These are phyloP conservation scores for Engystomops pustulosus DNA, from an alignment of 2,113 vertebrate species.

Conservation along the genomic window DNA sequence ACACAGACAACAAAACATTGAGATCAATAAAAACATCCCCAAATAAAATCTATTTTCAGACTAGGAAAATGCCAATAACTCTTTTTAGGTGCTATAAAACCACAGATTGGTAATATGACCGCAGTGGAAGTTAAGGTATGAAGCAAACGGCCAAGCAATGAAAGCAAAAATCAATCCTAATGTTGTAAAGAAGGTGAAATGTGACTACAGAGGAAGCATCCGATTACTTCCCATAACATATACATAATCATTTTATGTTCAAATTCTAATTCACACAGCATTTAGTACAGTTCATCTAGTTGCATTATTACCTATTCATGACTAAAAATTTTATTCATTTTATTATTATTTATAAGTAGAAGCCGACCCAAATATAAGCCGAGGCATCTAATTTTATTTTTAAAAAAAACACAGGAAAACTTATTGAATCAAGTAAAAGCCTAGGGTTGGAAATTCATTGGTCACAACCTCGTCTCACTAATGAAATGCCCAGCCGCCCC, in stretches of 20 bases:
- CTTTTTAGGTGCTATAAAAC: slow-evolving; percentile 8
- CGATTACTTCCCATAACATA: background rate
- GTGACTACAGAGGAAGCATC: background rate
- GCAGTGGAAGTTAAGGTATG: slow-evolving; percentile 1
- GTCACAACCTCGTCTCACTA: no score
- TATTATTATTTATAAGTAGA: no score
- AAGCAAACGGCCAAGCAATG: background rate
- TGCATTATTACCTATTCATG: no score
- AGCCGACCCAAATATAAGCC: no score
- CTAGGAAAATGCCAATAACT: slow-evolving; percentile 19
- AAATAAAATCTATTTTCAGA: slow-evolving; percentile 28
- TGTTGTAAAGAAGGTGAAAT: background rate
- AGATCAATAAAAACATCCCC: slow-evolving; percentile 28
- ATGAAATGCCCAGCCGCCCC: no score
- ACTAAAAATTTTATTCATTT: no score
- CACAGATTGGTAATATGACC: slow-evolving; percentile 1
- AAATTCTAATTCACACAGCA: no score
- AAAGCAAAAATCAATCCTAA: slow-evolving; percentile 33
- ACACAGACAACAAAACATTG: slow-evolving; percentile 16
- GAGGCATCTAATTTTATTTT: no score
- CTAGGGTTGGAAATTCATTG: no score
- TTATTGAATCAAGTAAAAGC: no score
- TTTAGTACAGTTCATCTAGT: no score
- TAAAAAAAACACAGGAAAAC: no score
- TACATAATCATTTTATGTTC: background rate